A percentile compares a stretch with the other conserved stretches of the same genome.
Conservation (phyloP, 2,888 invertebrate species). For the Xanthia togata region DNA sequence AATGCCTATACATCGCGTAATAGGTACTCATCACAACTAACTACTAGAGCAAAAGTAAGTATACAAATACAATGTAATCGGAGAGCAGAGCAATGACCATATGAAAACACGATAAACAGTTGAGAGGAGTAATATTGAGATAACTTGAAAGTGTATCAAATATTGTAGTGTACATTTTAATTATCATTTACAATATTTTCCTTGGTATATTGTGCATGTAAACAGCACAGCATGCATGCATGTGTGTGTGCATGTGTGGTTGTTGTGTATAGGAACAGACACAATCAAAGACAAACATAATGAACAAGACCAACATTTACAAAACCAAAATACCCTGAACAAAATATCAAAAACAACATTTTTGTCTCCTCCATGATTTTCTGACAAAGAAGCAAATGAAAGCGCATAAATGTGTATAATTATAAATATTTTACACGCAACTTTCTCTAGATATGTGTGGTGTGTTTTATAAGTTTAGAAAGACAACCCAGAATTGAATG, state of each 20-base stretch:
- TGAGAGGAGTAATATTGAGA: conserved; percentile 30
- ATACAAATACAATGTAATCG: conserved; percentile 2
- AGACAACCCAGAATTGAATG: conserved; percentile 19
- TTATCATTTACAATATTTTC: not conserved
- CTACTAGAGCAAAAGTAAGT: not conserved
- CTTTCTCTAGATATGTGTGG: conserved; percentile 24
- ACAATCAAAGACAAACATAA: not conserved
- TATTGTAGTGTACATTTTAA: not conserved
- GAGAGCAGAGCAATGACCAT: conserved; percentile 54
- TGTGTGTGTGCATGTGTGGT: too few relatives aligned
- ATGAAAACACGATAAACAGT: conserved; percentile 47
- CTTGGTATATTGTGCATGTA: not conserved
- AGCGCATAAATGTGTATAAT: not conserved
- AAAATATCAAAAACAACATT: not conserved
- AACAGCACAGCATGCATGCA: too few relatives aligned
- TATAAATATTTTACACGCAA: conserved; percentile 8
- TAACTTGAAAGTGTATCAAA: conserved; percentile 4
- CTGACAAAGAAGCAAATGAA: conserved; percentile 17
- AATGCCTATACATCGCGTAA: not conserved
- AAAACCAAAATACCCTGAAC: not conserved
- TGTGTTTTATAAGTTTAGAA: conserved; percentile 36
- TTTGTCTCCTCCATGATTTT: not conserved
- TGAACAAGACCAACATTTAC: not conserved
- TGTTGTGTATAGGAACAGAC: not conserved
- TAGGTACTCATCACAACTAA: not conserved